Evolutionary conservation across 2,113 vertebrate genomes (phyloP), one percentile per base, ranked within the genome.

Genomic region (Drymodes brunneopygia): DNA sequence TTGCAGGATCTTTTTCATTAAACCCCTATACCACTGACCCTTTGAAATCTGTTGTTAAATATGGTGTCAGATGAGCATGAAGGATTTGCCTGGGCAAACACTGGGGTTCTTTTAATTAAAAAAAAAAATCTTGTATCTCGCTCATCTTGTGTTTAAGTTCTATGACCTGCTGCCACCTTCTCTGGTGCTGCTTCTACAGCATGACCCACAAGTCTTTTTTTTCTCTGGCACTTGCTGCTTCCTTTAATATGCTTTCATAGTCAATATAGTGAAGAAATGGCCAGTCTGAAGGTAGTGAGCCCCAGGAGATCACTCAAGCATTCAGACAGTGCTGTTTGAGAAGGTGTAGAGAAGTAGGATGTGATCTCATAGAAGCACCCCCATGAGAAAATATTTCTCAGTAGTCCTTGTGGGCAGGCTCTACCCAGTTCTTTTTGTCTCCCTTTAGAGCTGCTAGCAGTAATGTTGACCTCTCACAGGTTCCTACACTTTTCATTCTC

Each of bases 21-120:
- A 88, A 48, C 1, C 7, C 4, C 31, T 45, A 4, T 36, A 48
- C 40, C 47, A n/a, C 11, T 28, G 28, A 67, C 29, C 8, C 79
- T 88, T 85, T 74, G 79, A 78, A 94, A 88, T 48, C 12, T 57
- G 13, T 8, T 81, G 7, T 60, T 84, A 74, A 85, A 61, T 53
- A 66, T 10, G 19, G 42, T 85, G 88, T 85, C 50, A 53, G 60
- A 36, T 57, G 51, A 81, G 10, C 33, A 36, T 31, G 24, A 72
- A 54, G 11, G 15, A 9, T 47, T 28, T 94, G 9, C n/a, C 21
- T 67, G 20, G 60, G 18, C 8, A 91, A 82, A 86, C 28, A 51
- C 25, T 13, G 2, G 2, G 1, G 0, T 1, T 22, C 65, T 92
- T 57, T 67, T 20, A 65, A 38, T 29, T 7, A 14, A 40, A 62